These are phyloP conservation scores for Anthophora plumipes DNA, from an alignment of 2,888 invertebrate genomes.

Conservation along the genomic window DNA sequence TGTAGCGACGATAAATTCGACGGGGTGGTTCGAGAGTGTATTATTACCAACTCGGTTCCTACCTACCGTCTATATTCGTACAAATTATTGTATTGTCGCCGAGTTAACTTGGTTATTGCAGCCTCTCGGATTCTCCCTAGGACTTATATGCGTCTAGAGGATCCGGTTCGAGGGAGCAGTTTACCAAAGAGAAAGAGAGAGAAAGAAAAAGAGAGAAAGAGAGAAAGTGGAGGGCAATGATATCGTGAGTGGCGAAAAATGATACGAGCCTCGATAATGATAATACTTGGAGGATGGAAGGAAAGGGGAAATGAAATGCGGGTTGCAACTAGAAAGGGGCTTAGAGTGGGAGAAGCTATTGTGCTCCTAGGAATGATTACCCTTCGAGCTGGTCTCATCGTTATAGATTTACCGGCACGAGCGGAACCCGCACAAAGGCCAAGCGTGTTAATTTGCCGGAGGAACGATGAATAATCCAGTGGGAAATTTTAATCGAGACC, in stretches of 20 bases:
- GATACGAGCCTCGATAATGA: conserved; percentile 63
- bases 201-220: background rate
- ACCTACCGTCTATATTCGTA: conserved; percentile 20
- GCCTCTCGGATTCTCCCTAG: conserved; percentile 39
- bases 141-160: conserved; percentile 10
- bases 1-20: conserved; percentile 53
- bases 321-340: conserved; percentile 35
- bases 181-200: background rate
- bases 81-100: conserved; percentile 58
- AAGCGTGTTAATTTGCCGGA: conserved; percentile 60
- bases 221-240: conserved; percentile 36
- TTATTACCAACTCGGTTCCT: conserved; percentile 52
- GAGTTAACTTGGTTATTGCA: conserved; percentile 53
- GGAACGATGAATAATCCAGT: conserved; percentile 47
- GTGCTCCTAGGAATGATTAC: conserved; percentile 65
- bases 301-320: conserved; percentile 70
- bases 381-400: conserved; percentile 47
- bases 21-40: conserved; percentile 36
- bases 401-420: conserved; percentile 62
- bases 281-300: conserved; percentile 62
- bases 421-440: conserved; percentile 37
- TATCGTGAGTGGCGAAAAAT: conserved; percentile 68
- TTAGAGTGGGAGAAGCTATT: conserved; percentile 52
- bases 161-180: conserved; percentile 15
- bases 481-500: background rate